Conservation (phyloP, 2,797 vertebrate genomes). For the Sphenopsis melanotis region DNA sequence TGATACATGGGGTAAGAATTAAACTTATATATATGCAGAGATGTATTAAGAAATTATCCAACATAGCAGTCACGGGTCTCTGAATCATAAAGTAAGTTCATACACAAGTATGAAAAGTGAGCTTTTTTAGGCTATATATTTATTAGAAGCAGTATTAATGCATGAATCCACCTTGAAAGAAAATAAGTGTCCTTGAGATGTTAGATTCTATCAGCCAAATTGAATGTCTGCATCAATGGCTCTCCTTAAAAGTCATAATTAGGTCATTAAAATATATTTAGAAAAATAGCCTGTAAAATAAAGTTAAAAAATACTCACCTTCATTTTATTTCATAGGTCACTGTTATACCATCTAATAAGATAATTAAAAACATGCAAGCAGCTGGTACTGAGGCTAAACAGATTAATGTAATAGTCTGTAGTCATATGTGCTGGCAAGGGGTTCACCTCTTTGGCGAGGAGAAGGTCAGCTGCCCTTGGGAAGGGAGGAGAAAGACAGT, state of each 20-base stretch:
- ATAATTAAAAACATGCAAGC: constrained; percentile 85
- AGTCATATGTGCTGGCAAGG: constrained; percentile 82
- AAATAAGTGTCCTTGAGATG: constrained; percentile 59
- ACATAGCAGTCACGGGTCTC: background rate
- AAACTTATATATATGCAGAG: background rate
- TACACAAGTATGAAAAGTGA: background rate
- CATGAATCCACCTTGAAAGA: constrained; percentile 39
- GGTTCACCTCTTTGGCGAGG: constrained; percentile 78
- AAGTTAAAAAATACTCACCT: constrained; percentile 81
- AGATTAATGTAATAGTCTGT: constrained; percentile 84
- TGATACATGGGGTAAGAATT: background rate
- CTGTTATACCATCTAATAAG: constrained; percentile 81
- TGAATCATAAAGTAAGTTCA: background rate
- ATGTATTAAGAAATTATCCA: background rate
- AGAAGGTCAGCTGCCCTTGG: constrained; percentile 83
- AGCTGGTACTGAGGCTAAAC: constrained; percentile 83
- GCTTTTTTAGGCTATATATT: constrained; percentile 7
- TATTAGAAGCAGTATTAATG: constrained; percentile 50
- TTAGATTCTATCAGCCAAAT: constrained; percentile 53
- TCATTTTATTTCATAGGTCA: constrained; percentile 85
- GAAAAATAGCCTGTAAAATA: constrained; percentile 73
- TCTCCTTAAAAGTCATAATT: constrained; percentile 67
- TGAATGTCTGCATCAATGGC: constrained; percentile 65
- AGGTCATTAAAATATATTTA: constrained; percentile 75
- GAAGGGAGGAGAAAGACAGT: constrained; percentile 65